These are phyloP conservation scores for Chymomyza amoena DNA, from an alignment of 2,888 invertebrate genomes.

Conservation along the genomic window DNA sequence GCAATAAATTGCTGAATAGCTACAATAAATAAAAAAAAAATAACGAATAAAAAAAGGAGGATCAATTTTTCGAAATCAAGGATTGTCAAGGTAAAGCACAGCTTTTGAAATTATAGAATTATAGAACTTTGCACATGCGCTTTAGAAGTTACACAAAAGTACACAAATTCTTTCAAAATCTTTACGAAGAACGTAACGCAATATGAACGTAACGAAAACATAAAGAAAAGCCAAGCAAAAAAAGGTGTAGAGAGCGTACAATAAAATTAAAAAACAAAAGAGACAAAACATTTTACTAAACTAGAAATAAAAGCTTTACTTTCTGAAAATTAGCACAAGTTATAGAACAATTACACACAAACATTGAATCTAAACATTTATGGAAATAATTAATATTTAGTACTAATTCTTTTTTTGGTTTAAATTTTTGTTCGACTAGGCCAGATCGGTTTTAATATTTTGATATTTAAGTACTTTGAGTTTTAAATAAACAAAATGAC, in stretches of 20 bases:
- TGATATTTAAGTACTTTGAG: background rate
- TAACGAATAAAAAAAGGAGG: background rate
- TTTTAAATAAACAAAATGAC: conserved; percentile 45
- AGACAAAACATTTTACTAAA: background rate
- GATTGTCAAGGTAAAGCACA: background rate
- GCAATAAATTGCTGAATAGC: background rate
- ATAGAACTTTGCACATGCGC: conserved; percentile 31
- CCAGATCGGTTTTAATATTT: conserved; percentile 3
- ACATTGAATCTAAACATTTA: conserved; percentile 55
- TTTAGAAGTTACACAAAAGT: background rate
- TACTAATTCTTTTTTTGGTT: conserved; percentile 5
- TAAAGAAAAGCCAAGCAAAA: background rate
- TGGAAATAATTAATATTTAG: conserved; percentile 21
- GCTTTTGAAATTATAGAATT: conserved; percentile 1
- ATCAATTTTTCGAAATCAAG: background rate
- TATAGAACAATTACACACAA: conserved; percentile 47
- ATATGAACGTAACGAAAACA: background rate
- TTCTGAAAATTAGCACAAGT: background rate
- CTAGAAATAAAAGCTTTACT: background rate
- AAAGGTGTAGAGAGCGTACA: background rate
- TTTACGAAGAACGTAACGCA: background rate
- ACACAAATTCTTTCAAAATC: background rate
- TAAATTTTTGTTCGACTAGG: background rate
- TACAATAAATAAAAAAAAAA: background rate
- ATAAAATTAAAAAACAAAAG: conserved; percentile 11